Conservation (phyloP, 2,113 vertebrate genomes). For the Tapirus terrestris region DNA sequence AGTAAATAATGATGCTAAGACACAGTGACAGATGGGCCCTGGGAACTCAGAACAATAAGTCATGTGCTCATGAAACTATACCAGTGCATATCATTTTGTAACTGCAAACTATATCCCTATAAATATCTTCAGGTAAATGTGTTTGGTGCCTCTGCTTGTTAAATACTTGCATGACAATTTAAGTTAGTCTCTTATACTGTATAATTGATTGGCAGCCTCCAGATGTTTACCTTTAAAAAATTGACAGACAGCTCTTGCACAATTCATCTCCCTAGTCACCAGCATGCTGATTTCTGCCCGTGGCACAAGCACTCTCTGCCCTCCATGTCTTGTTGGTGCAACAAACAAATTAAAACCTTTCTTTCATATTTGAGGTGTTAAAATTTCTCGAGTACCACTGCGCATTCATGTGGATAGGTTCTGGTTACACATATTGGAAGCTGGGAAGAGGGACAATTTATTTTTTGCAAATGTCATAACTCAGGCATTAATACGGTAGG, state of each 20-base stretch:
- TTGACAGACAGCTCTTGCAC: constrained; percentile 60
- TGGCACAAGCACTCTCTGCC: not conserved
- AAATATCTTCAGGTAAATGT: constrained; percentile 54
- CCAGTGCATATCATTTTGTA: not conserved
- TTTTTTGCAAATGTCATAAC: constrained; percentile 74
- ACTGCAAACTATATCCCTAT: constrained; percentile 17
- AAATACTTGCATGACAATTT: constrained; percentile 56
- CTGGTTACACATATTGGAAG: constrained; percentile 67
- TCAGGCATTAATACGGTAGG: constrained; percentile 61
- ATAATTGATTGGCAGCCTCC: constrained; percentile 65
- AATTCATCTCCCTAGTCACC: not conserved
- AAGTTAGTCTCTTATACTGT: not conserved
- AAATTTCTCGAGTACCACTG: not conserved
- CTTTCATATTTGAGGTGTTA: not conserved
- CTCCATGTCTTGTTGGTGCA: constrained; percentile 42
- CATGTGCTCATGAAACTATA: not conserved
- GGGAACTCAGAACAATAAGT: not conserved
- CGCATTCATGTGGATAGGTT: constrained; percentile 5
- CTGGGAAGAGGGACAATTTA: constrained; percentile 45
- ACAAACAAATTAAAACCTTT: not conserved
- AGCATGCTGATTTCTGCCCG: constrained; percentile 44
- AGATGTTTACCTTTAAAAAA: constrained; percentile 63
- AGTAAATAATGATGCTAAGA: constrained; percentile 49
- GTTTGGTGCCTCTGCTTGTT: constrained; percentile 51
- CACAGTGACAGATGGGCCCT: constrained; percentile 43